Evolutionary conservation across 2,888 invertebrate species (phyloP).

Genomic region (Cinara cedri): DNA sequence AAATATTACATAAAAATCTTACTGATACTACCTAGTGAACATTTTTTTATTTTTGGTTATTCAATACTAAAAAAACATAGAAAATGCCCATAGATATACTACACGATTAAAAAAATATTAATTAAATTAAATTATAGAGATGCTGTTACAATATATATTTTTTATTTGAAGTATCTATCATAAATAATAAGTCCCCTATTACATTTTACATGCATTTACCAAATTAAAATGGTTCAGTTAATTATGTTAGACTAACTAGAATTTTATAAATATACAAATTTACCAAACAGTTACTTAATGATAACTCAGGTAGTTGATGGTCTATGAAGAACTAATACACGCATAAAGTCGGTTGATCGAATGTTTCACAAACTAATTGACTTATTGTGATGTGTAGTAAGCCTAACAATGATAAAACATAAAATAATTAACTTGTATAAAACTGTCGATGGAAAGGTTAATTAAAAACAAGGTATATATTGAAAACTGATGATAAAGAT

Average conservation of each 20-base stretch:
- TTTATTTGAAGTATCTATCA: too few relatives aligned
- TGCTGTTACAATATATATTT: too few relatives aligned
- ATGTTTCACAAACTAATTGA: conserved; percentile 43
- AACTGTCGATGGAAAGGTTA: background rate
- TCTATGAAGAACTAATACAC: conserved; percentile 40
- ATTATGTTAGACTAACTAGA: conserved; percentile 33
- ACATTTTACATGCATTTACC: conserved; percentile 24
- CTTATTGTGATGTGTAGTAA: conserved; percentile 28
- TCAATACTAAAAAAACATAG: too few relatives aligned
- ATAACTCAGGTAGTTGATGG: conserved; percentile 38
- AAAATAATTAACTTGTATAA: conserved; percentile 20
- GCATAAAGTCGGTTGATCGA: conserved; percentile 28
- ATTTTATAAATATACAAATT: conserved; percentile 31
- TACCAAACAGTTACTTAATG: conserved; percentile 47
- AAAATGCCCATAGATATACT: too few relatives aligned
- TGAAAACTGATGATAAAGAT: background rate
- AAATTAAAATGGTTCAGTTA: conserved; percentile 4
- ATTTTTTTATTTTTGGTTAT: too few relatives aligned
- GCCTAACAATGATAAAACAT: conserved; percentile 45
- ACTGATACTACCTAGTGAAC: too few relatives aligned
- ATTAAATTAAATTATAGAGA: too few relatives aligned
- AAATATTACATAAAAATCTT: too few relatives aligned
- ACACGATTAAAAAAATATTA: too few relatives aligned
- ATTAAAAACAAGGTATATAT: background rate
- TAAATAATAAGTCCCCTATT: background rate